Percentiles rank a stretch among this genome's conserved stretches.
Evolutionary conservation across 2,888 invertebrate species (phyloP).

Genomic region (Polylopha cassiicola): DNA sequence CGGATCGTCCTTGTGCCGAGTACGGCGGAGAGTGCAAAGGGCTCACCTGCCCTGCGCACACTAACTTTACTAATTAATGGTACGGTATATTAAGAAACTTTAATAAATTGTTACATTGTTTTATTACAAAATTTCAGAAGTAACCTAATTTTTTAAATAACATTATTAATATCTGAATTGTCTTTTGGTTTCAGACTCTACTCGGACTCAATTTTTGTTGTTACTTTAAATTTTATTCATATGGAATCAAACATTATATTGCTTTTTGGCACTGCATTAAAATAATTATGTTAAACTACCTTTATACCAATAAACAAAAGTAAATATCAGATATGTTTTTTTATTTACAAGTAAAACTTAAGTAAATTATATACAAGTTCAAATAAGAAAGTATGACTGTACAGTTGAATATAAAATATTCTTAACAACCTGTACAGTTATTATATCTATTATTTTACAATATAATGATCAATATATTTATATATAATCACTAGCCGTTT

Average conservation of each 20-base stretch:
- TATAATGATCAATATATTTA: no score
- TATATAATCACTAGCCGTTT: no score
- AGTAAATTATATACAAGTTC: conserved; percentile 5
- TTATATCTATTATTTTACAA: no score
- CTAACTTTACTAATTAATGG: conserved; percentile 13
- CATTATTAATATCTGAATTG: no score
- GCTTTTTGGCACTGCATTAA: background rate
- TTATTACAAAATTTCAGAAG: background rate
- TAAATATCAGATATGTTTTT: conserved; percentile 1
- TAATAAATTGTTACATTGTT: no score
- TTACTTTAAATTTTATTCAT: background rate
- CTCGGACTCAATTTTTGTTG: conserved; percentile 4
- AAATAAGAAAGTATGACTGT: conserved; percentile 3
- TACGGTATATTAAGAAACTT: background rate
- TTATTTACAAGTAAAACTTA: conserved; percentile 13
- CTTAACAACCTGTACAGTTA: no score
- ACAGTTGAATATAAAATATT: background rate
- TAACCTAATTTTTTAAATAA: no score
- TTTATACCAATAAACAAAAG: conserved; percentile 16
- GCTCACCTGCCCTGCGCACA: conserved; percentile 37
- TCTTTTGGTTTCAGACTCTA: conserved; percentile 13
- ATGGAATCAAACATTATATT: conserved; percentile 6
- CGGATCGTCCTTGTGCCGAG: conserved; percentile 50
- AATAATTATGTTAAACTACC: no score
- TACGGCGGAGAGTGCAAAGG: conserved; percentile 51